phyloP scores from a whole-genome alignment of 2,888 invertebrate genomes.

The Barypeithes pellucidus region DNA sequence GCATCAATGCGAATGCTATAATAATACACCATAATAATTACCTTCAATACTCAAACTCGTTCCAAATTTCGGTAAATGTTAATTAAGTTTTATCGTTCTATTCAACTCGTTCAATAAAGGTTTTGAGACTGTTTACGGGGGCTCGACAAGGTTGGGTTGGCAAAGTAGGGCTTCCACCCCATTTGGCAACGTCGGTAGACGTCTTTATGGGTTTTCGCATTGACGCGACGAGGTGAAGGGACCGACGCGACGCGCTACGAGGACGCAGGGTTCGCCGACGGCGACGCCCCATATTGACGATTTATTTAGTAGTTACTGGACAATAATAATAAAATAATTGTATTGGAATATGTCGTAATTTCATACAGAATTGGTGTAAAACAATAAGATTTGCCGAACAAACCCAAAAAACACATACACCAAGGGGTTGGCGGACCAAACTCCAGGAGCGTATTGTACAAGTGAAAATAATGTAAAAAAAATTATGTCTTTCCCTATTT shows the following conservation, averaged over 20 bases:
- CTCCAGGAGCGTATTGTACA: too few relatives aligned
- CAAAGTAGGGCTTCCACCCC: constrained; percentile 37
- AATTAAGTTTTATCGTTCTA: constrained; percentile 10
- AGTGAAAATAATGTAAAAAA: too few relatives aligned
- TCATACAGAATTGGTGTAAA: too few relatives aligned
- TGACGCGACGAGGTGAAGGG: constrained; percentile 40
- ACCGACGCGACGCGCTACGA: constrained; percentile 43
- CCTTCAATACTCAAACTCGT: neutral
- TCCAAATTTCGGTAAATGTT: neutral
- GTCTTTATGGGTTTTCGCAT: constrained; percentile 51
- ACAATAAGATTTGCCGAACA: too few relatives aligned
- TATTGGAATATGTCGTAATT: too few relatives aligned
- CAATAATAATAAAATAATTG: too few relatives aligned
- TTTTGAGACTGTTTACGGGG: constrained; percentile 28
- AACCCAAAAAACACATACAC: too few relatives aligned
- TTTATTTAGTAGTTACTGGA: neutral
- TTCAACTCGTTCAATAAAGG: constrained; percentile 5
- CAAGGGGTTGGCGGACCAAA: too few relatives aligned
- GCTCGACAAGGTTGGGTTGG: constrained; percentile 18
- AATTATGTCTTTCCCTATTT: too few relatives aligned
- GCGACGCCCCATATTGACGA: constrained; percentile 24
- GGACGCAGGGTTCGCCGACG: constrained; percentile 27
- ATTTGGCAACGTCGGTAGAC: constrained; percentile 52
- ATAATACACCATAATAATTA: too few relatives aligned
- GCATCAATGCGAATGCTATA: too few relatives aligned